Percentiles rank a stretch among this genome's conserved stretches.
phyloP scores from a whole-genome alignment of 2,113 vertebrate genomes.

The Sinocyclocheilus maitianheensis region DNA sequence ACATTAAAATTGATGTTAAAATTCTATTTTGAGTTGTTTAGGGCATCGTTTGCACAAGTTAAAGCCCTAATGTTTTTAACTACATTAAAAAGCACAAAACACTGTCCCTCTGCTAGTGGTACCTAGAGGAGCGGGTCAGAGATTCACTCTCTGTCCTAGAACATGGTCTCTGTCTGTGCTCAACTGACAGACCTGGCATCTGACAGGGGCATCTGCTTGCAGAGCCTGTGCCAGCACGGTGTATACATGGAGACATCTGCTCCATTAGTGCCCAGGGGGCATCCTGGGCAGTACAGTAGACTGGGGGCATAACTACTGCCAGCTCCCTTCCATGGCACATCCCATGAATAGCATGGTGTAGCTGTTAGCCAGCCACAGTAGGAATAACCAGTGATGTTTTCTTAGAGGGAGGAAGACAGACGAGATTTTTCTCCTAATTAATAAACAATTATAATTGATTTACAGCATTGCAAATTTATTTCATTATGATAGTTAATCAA shows the following conservation, averaged over 20 bases:
- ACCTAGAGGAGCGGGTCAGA: constrained; percentile 89
- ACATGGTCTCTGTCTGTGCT: constrained; percentile 89
- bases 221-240: constrained; percentile 93
- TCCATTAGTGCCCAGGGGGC: constrained; percentile 90
- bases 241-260: constrained; percentile 98
- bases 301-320: constrained; percentile 49
- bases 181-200: constrained; percentile 94
- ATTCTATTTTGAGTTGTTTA: background rate
- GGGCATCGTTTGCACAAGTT: background rate
- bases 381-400: constrained; percentile 3
- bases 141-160: constrained; percentile 83
- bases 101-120: constrained; percentile 81
- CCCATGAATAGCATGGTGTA: constrained; percentile 35
- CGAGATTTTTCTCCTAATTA: background rate
- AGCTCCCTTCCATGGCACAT: constrained; percentile 57
- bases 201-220: constrained; percentile 91
- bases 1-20: background rate
- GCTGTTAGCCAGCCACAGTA: constrained; percentile 3
- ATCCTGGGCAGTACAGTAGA: constrained; percentile 63
- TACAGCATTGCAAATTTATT: background rate
- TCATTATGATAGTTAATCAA: background rate
- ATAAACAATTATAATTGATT: background rate
- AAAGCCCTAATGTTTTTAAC: background rate
- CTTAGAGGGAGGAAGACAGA: background rate
- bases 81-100: constrained; percentile 34